Conservation (phyloP, 2,888 invertebrate species). For the Callyntrura guangdongensis region DNA sequence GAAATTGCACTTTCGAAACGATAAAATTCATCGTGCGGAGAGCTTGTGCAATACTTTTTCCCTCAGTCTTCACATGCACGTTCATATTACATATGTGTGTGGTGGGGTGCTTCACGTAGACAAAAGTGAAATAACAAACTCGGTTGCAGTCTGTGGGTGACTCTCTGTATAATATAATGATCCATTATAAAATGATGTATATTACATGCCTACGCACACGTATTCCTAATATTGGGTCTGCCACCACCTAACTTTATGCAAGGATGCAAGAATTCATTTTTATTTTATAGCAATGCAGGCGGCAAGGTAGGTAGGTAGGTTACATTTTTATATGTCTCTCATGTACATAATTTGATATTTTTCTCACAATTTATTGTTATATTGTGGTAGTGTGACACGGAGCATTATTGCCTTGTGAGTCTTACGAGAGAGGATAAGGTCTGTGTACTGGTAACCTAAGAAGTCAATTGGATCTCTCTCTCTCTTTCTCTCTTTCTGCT, state of each 20-base stretch:
- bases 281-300: not conserved
- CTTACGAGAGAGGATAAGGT: not conserved
- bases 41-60: conserved; percentile 27
- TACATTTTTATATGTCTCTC: conserved; percentile 1
- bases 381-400: conserved; percentile 31
- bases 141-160: not conserved
- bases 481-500: not conserved
- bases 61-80: not conserved
- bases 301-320: conserved; percentile 2
- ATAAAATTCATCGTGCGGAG: conserved; percentile 24
- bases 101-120: not conserved
- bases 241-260: not conserved
- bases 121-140: conserved; percentile 16
- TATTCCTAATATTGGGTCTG: not conserved
- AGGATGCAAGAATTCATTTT: conserved; percentile 1
- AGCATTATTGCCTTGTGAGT: conserved; percentile 34
- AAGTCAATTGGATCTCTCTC: conserved; percentile 26
- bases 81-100: not conserved
- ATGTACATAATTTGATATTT: conserved; percentile 17
- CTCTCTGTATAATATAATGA: conserved; percentile 20
- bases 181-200: conserved; percentile 47
- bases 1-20: conserved; percentile 63
- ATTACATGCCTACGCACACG: not conserved
- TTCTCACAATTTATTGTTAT: conserved; percentile 52
- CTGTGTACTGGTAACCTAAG: conserved; percentile 34